phyloP scores from a whole-genome alignment of 2,797 vertebrate genomes.

The Siniperca obscura region DNA sequence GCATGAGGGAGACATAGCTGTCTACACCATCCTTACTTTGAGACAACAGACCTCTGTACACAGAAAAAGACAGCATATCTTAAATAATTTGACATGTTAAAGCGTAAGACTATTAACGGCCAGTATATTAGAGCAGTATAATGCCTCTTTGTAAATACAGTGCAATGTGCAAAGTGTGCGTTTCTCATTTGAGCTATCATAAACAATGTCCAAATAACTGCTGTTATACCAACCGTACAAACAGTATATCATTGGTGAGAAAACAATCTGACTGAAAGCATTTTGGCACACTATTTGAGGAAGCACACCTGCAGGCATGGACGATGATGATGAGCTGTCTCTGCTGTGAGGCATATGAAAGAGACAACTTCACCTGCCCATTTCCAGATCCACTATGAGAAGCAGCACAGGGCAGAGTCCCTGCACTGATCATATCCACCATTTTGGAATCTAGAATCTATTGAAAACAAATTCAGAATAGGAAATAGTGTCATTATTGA shows the following conservation, averaged over 20 bases:
- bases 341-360: constrained; percentile 84
- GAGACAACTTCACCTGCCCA: constrained; percentile 86
- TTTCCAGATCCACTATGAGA: constrained; percentile 57
- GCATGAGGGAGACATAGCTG: constrained; percentile 90
- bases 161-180: not conserved
- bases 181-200: not conserved
- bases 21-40: constrained; percentile 88
- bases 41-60: constrained; percentile 84
- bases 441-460: constrained; percentile 84
- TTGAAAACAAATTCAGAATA: constrained; percentile 2
- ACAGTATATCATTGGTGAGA: not conserved
- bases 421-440: constrained; percentile 77
- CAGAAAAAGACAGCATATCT: constrained; percentile 2
- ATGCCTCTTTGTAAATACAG: not conserved
- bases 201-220: not conserved
- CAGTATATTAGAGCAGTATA: not conserved
- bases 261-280: not conserved
- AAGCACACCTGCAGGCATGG: constrained; percentile 89
- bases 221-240: not conserved
- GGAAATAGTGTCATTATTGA: not conserved
- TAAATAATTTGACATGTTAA: not conserved
- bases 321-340: constrained; percentile 85
- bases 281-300: not conserved
- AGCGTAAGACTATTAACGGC: accelerated
- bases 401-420: constrained; percentile 75